Evolutionary conservation across 2,113 vertebrate genomes (phyloP), one percentile per base, ranked within the genome.

Genomic region (Polypterus bichir): DNA sequence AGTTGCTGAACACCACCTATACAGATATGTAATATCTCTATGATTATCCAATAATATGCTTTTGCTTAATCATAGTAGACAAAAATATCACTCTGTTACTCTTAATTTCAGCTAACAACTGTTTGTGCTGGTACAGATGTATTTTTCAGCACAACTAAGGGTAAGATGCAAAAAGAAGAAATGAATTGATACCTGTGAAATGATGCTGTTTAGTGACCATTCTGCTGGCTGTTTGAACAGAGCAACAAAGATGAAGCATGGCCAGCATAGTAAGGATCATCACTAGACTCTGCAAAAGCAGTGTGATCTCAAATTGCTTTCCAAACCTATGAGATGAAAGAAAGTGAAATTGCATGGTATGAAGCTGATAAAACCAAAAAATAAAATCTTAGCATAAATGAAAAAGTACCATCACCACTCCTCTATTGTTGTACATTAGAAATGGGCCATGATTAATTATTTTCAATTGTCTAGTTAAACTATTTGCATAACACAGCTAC

Each of bases 191-290:
- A 90, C 87, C 87, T 84, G 83, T 69, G 46, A 90, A 81, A 55
- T 77, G 70, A 62, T 83, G 86, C 57, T 76, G 76, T 68, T 76
- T 88, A 68, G 85, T 89, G 79, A 77, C 80, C 4, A 89, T 77
- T 5, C 74, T 76, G 76, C 81, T 86, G 70, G 62, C 65, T 63
- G 67, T 76, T 55, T 87, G 83, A 65, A 88, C 70, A 1, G 62
- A n/a, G 70, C 87, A 88, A 81, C 87, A 89, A 56, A 90, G 77
- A 46, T 86, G 81, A 0, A 88, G 77, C 78, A 90, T 86, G 10
- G 75, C 71, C 4, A 89, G 66, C 88, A 90, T 90, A 62, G 85
- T 76, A 64, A 82, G 6, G 68, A 90, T 88, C 84, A 90, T 85
- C 66, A 88, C 80, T 64, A 88, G 66, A 3, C 88, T 89, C 74